These are phyloP conservation scores for Papilio demoleus DNA, from an alignment of 2,888 invertebrate species.

Conservation along the genomic window DNA sequence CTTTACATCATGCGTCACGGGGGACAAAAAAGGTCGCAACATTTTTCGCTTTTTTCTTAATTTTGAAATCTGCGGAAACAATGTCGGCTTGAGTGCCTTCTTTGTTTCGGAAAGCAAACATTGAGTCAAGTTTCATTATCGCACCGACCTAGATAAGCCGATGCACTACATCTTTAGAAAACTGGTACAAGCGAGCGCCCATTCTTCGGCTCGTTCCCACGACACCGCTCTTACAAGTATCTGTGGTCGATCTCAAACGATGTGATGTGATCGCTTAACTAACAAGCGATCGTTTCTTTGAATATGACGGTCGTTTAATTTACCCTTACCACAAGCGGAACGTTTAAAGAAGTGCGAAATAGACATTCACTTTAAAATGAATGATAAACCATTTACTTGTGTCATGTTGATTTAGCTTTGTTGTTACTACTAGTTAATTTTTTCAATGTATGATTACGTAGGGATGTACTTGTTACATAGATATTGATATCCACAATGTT, in stretches of 20 bases:
- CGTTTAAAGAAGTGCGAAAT: not conserved
- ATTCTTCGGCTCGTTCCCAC: conserved; percentile 77
- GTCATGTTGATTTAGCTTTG: too few species aligned
- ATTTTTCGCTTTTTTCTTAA: conserved; percentile 46
- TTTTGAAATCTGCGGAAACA: conserved; percentile 43
- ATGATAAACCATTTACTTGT: too few species aligned
- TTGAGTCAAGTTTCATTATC: conserved; percentile 75
- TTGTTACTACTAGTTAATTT: too few species aligned
- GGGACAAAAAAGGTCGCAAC: conserved; percentile 24
- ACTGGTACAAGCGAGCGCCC: conserved; percentile 73
- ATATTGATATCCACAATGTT: conserved; percentile 31
- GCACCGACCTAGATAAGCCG: conserved; percentile 73
- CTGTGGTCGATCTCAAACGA: conserved; percentile 65
- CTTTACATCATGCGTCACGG: conserved; percentile 35
- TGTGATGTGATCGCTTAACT: conserved; percentile 74
- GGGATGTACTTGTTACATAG: not conserved
- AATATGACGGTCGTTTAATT: conserved; percentile 49
- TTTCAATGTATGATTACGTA: not conserved
- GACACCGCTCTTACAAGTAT: conserved; percentile 67
- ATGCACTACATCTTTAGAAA: conserved; percentile 72
- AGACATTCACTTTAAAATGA: not conserved
- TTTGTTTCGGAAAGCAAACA: conserved; percentile 65
- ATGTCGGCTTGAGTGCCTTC: conserved; percentile 52
- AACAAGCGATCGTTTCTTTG: conserved; percentile 70
- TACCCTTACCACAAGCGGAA: conserved; percentile 42